Percentiles rank a stretch among this genome's conserved stretches.
Evolutionary conservation across 2,797 vertebrate genomes (phyloP).

Genomic region (Gambusia yucatana): DNA sequence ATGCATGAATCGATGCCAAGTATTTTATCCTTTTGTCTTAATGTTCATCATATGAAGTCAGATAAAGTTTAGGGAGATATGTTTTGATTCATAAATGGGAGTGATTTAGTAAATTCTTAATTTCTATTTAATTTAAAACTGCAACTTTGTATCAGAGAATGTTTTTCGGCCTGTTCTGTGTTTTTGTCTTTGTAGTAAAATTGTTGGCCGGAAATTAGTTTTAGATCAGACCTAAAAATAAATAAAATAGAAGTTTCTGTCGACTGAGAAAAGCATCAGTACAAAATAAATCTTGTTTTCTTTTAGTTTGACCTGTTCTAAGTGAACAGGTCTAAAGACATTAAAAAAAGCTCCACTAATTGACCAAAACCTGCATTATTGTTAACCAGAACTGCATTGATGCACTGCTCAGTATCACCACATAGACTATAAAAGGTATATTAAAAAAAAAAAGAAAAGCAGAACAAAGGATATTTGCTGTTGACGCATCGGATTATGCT

Average conservation of each 20-base stretch:
- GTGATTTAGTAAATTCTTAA: not conserved
- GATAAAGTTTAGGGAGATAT: not conserved
- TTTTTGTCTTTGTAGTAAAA: not conserved
- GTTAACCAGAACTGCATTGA: not conserved
- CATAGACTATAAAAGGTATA: not conserved
- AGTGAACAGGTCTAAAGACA: not conserved
- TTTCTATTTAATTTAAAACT: not conserved
- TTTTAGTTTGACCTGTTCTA: not conserved
- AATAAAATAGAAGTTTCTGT: not conserved
- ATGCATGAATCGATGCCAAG: not conserved
- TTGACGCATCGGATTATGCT: constrained; percentile 11
- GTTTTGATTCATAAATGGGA: not conserved
- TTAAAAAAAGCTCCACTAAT: not conserved
- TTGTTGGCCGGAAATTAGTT: not conserved
- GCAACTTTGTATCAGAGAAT: not conserved
- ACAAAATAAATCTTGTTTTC: not conserved
- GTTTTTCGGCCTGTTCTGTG: not conserved
- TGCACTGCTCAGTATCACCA: not conserved
- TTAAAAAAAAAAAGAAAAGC: not conserved
- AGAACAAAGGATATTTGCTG: not conserved
- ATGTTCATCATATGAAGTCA: not conserved
- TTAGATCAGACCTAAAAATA: not conserved
- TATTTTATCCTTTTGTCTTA: not conserved
- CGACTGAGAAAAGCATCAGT: not conserved
- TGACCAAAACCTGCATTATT: not conserved